Percentiles rank a stretch among this genome's conserved stretches.
Evolutionary conservation across 2,113 vertebrate species (phyloP).

Genomic region (Upupa epops): DNA sequence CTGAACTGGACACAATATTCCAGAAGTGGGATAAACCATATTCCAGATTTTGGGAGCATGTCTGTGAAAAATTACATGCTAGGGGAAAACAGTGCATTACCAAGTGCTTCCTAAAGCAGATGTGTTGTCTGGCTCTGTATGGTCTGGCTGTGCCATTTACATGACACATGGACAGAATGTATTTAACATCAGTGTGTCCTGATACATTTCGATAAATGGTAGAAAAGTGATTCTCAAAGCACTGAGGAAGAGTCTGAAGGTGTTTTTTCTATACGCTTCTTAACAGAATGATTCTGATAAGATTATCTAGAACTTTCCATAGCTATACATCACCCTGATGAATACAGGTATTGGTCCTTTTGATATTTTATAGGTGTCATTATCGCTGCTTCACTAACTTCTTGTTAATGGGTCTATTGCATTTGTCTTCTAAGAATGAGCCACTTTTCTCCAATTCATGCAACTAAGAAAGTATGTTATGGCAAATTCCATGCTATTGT

Average conservation of each 20-base stretch:
- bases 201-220: background rate
- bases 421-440: background rate
- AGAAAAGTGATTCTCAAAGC: background rate
- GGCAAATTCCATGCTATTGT: background rate
- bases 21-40: too few relatives aligned
- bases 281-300: background rate
- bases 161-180: background rate
- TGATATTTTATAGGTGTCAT: background rate
- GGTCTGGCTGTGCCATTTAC: background rate
- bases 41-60: too few relatives aligned
- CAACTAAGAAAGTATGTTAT: background rate
- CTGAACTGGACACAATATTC: too few relatives aligned
- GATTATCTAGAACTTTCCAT: background rate
- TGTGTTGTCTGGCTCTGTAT: background rate
- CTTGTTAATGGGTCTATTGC: background rate
- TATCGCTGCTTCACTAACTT: background rate
- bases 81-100: background rate
- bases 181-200: background rate
- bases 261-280: background rate
- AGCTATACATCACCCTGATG: background rate
- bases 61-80: background rate
- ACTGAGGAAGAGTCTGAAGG: background rate
- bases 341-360: background rate
- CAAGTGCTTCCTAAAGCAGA: background rate
- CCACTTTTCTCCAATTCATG: background rate